Evolutionary conservation across 2,113 vertebrate genomes (phyloP), one percentile per base, ranked within the genome.

Genomic region (Narcine bancroftii): DNA sequence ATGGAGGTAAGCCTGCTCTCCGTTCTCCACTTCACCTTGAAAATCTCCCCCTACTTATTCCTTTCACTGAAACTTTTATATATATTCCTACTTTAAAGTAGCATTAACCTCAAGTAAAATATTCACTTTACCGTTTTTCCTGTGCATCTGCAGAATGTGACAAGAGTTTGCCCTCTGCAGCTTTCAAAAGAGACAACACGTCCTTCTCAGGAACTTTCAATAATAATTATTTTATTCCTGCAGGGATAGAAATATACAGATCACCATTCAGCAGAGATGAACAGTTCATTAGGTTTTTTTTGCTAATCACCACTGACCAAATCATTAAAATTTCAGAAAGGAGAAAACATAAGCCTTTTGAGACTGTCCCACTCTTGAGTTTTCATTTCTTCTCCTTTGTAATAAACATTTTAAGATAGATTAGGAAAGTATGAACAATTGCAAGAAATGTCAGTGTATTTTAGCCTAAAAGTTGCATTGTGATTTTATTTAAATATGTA

Each of bases 251-350:
- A 87, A 36, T 10, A 15, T n/a, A 60, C 81, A 63, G 81, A 87
- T 75, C 33, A 87, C 5, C 17, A 36, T 87, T 87, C 81, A 87
- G 15, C 36, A 36, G 81, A 36, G 53, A 87, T 87, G 81, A 87
- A 60, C 39, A 87, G 53, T 87, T 36, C 19, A 60, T 87, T 87
- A 36, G 33, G 17, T 15, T 15, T 36, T n/a, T 85, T 60, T 60
- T 21, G 81, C 81, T 87, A 87, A 87, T 85, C 50, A 87, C 15
- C 81, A 87, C n/a, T 36, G 53, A 87, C 33, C 17, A 87, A 36
- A 19, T 63, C 50, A 87, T 87, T 87, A 87, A 63, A 36, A 36
- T 87, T 36, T 39, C n/a, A n/a, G 81, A 60, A n/a, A 87, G 13
- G 33, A 15, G 53, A 87, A 87, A 87, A 60, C 6, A 87, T 56